phyloP scores from a whole-genome alignment of 2,888 invertebrate genomes.

The Ecliptopera silaceata region DNA sequence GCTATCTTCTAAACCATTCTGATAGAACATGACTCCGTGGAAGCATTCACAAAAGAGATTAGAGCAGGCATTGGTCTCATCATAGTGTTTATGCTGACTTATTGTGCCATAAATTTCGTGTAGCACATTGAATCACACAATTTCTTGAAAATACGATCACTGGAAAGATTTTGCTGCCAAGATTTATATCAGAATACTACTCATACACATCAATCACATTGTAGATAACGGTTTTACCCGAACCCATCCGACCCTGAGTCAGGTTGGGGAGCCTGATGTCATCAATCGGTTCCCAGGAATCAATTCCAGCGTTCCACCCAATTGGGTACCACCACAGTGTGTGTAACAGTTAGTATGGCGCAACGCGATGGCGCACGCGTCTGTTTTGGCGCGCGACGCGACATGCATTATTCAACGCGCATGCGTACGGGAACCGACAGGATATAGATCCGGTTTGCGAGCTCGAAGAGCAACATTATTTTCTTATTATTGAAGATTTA shows the following conservation, averaged over 20 bases:
- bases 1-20: too few relatives aligned
- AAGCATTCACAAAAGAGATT: too few relatives aligned
- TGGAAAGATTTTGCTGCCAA: background rate
- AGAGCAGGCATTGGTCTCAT: too few relatives aligned
- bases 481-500: conserved; percentile 21
- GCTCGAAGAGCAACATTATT: conserved; percentile 11
- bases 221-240: conserved; percentile 17
- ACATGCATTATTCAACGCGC: conserved; percentile 66
- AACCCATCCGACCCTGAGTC: conserved; percentile 17
- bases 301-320: conserved; percentile 40
- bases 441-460: conserved; percentile 74
- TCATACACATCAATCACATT: conserved; percentile 1
- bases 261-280: conserved; percentile 39
- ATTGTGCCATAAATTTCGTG: too few relatives aligned
- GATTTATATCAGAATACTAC: background rate
- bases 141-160: background rate
- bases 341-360: background rate
- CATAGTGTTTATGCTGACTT: too few relatives aligned
- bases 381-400: conserved; percentile 34
- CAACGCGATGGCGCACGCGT: conserved; percentile 45
- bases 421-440: conserved; percentile 60
- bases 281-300: conserved; percentile 42
- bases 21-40: too few relatives aligned
- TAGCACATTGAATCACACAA: background rate
- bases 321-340: conserved; percentile 16